phyloP scores from a whole-genome alignment of 1,140 invertebrate genomes.

The Drosophila funebris region DNA sequence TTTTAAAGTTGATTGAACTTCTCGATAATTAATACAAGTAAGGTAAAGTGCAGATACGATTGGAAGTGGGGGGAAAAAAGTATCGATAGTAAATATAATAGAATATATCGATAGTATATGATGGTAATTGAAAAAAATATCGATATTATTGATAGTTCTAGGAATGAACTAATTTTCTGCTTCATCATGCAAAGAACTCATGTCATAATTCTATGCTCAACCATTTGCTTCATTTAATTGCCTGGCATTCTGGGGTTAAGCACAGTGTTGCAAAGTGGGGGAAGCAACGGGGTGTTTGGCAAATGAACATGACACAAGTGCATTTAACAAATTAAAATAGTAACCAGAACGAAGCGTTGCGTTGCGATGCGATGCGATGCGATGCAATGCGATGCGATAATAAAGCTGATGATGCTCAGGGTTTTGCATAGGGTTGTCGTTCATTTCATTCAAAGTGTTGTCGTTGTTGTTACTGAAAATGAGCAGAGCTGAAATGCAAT shows the following conservation, averaged over 20 bases:
- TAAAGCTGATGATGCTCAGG: conserved; percentile 42
- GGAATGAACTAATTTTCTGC: too few species aligned
- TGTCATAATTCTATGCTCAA: background rate
- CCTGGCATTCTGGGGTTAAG: background rate
- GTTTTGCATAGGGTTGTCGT: conserved; percentile 1
- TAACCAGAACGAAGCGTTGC: conserved; percentile 41
- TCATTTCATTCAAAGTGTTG: too few species aligned
- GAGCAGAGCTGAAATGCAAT: conserved; percentile 54
- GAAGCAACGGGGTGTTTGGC: background rate
- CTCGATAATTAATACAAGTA: too few species aligned
- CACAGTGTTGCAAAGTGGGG: background rate
- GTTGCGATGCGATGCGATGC: conserved; percentile 14
- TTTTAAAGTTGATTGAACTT: too few species aligned
- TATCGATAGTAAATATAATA: too few species aligned
- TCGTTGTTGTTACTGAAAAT: conserved; percentile 39
- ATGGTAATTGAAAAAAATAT: too few species aligned
- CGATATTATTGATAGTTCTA: too few species aligned
- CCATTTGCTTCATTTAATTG: background rate
- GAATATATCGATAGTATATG: too few species aligned
- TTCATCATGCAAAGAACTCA: too few species aligned
- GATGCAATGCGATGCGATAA: conserved; percentile 20
- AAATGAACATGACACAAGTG: conserved; percentile 66
- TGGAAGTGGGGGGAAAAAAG: too few species aligned
- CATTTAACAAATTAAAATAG: conserved; percentile 78
- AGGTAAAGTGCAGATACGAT: too few species aligned